Conservation (phyloP, 1,140 invertebrate genomes). For the Drosophila kohkoa region DNA sequence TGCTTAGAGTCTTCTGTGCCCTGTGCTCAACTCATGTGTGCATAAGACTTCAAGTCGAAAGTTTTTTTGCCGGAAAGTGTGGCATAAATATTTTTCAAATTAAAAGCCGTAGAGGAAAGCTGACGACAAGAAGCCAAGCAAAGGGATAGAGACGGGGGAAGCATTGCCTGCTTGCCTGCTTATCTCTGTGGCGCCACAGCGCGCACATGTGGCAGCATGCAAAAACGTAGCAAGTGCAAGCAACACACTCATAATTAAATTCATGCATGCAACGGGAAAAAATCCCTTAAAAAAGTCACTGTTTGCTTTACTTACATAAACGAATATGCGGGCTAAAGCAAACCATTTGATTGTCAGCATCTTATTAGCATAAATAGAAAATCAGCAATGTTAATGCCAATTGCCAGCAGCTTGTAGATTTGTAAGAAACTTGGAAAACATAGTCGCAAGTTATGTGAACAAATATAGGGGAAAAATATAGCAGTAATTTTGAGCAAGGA, state of each 20-base stretch:
- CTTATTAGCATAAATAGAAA: constrained; percentile 16
- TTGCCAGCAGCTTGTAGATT: constrained; percentile 11
- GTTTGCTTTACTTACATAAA: constrained; percentile 13
- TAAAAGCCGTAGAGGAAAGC: constrained; percentile 56
- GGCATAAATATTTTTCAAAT: constrained; percentile 75
- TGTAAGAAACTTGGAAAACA: constrained; percentile 6
- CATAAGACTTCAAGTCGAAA: constrained; percentile 68
- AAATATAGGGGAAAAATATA: background rate
- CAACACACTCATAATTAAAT: constrained; percentile 28
- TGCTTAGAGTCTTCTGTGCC: constrained; percentile 4
- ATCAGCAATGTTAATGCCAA: constrained; percentile 21
- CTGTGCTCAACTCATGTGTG: constrained; percentile 20
- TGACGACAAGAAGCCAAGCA: background rate
- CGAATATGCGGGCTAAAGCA: background rate
- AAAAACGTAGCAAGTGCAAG: constrained; percentile 40
- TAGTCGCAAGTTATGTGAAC: background rate
- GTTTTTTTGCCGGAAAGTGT: constrained; percentile 57
- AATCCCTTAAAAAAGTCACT: background rate
- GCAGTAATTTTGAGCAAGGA: background rate
- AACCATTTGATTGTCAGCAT: background rate
- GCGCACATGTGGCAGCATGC: constrained; percentile 28
- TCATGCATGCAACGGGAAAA: constrained; percentile 7
- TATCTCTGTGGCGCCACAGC: constrained; percentile 8
- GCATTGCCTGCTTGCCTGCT: constrained; percentile 2
- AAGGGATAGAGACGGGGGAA: background rate